Conservation (phyloP, 2,888 invertebrate genomes). For the Odontothrips loti region DNA sequence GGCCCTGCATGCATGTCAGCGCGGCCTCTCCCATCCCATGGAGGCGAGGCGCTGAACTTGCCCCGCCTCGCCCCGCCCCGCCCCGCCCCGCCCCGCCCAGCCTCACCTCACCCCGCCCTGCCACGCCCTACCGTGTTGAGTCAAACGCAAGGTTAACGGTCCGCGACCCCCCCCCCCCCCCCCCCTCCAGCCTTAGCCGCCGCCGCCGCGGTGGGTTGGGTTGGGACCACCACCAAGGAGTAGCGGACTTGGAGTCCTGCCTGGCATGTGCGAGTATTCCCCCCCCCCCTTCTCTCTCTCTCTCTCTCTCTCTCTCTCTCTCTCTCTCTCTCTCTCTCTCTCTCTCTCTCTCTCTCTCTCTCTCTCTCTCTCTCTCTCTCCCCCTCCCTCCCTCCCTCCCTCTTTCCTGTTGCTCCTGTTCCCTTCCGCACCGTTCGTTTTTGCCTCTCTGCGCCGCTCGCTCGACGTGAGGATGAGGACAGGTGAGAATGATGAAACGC, state of each 20-base stretch:
- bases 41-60: no score
- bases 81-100: background rate
- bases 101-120: background rate
- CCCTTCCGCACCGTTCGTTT: no score
- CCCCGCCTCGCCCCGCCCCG: background rate
- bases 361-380: background rate
- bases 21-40: no score
- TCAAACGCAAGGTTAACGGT: conserved; percentile 26
- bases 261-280: background rate
- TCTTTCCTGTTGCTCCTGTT: no score
- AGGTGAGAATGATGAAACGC: no score
- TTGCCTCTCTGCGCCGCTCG: no score
- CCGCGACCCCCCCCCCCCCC: background rate
- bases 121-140: background rate
- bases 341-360: background rate
- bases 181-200: background rate
- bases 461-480: no score
- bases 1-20: no score
- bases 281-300: background rate
- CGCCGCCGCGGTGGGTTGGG: no score
- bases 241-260: conserved; percentile 1
- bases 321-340: background rate
- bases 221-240: background rate
- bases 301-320: background rate
- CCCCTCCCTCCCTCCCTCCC: background rate